Evolutionary conservation across 1,140 invertebrate species (phyloP).

Genomic region (Bombus ignitus): DNA sequence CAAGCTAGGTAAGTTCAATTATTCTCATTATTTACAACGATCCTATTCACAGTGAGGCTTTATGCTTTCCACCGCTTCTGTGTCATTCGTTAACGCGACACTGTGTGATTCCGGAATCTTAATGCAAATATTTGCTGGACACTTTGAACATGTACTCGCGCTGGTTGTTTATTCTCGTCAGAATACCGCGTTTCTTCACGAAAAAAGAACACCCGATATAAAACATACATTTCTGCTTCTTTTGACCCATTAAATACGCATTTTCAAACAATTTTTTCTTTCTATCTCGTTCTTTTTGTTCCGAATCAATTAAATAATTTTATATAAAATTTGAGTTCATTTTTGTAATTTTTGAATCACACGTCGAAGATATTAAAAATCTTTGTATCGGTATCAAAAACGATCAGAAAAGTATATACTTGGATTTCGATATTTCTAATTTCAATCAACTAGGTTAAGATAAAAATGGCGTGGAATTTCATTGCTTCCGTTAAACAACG

Average conservation of each 20-base stretch:
- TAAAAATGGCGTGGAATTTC: background rate
- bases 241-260: background rate
- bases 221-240: background rate
- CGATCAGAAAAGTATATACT: background rate
- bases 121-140: conserved; percentile 35
- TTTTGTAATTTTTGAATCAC: background rate
- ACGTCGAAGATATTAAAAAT: too few relatives aligned
- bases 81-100: conserved; percentile 17
- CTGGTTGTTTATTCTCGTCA: conserved; percentile 24
- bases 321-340: too few relatives aligned
- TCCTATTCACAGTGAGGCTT: background rate
- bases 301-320: too few relatives aligned
- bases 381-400: background rate
- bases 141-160: conserved; percentile 3
- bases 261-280: background rate
- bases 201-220: background rate
- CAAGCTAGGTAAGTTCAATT: conserved; percentile 31
- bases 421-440: background rate
- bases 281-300: background rate
- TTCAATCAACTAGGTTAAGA: background rate
- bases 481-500: background rate
- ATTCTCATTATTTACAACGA: conserved; percentile 24
- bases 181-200: background rate
- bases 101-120: background rate
- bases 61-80: background rate